Evolutionary conservation across 92 coral and sea anemone species (phyloP), one percentile per base, ranked within the genome.

Genomic region (Siderastrea radians): DNA sequence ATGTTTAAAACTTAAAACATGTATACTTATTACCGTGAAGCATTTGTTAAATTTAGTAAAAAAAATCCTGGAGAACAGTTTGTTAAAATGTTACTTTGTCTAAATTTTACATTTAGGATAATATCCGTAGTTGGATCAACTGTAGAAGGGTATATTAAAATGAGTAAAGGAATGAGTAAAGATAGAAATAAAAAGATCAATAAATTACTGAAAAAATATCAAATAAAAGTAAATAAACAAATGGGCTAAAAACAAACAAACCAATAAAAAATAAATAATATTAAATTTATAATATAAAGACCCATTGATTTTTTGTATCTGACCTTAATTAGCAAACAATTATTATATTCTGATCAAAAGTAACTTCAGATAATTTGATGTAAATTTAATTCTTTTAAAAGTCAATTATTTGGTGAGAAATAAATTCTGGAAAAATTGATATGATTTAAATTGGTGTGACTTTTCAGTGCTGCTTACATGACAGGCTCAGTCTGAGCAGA

Each of bases 401-500:
- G 38, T 26, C 38, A 26, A 26, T 26, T 26, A 26, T 0, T 26
- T 26, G 38, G 38, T 26, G 0, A 26, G 38, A 26, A 26, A 26
- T 26, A 26, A 26, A 26, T 26, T 26, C 38, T 26, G 38, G 38
- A 26, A 26, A 26, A 0, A 26, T 26, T 26, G 38, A 26, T 26
- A 26, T 26, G 38, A 26, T 26, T 26, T 26, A 2, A 55, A 10
- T 14, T 7, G 61, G 10, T 52, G 13, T 19, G 16, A 74, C 1
- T 1, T 2, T 12, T 14, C 5, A 8, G 12, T 1, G 7, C 48
- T 38, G 46, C 64, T 13, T 58, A 6, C 51, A 44, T 68, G 78
- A 57, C 61, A 1, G 19, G 86, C 68, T 82, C 76, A 55, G 78
- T 82, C 86, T 82, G 86, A 71, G 86, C 77, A 57, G 86, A 70